Conservation (phyloP, 2,797 vertebrate genomes). For the Danio aesculapii region DNA sequence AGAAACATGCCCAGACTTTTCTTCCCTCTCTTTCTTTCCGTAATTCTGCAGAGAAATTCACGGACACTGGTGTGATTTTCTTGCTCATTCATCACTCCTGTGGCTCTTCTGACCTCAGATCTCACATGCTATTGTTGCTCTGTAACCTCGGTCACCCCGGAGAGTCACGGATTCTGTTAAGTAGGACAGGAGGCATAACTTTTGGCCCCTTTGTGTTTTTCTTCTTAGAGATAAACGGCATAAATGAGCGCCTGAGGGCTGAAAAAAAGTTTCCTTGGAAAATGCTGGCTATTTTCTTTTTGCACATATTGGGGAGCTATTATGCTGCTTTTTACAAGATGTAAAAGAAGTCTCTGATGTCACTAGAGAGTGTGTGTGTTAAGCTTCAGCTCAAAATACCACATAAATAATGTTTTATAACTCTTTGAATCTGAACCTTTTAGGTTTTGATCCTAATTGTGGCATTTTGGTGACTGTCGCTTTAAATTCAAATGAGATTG, state of each 20-base stretch:
- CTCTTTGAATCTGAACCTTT: too few species aligned
- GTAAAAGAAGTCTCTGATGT: too few species aligned
- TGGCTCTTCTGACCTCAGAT: conserved; percentile 11
- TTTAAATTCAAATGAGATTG: too few species aligned
- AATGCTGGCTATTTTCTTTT: too few species aligned
- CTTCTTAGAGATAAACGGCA: neutral
- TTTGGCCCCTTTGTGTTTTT: neutral
- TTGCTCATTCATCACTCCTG: conserved; percentile 12
- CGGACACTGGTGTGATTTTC: neutral
- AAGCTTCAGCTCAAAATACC: too few species aligned
- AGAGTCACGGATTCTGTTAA: conserved; percentile 26
- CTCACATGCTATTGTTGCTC: conserved; percentile 30
- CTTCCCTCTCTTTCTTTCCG: neutral
- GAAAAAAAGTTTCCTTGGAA: too few species aligned
- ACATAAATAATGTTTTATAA: too few species aligned
- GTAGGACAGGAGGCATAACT: neutral
- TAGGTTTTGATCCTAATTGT: too few species aligned
- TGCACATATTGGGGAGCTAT: too few species aligned
- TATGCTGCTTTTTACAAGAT: too few species aligned
- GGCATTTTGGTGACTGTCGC: too few species aligned
- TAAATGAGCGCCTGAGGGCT: neutral
- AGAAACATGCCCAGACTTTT: conserved; percentile 10
- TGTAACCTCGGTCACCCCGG: conserved; percentile 13
- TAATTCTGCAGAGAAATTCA: neutral
- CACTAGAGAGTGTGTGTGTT: too few species aligned